Conservation (phyloP, 1,140 invertebrate genomes). For the Bombus impatiens region DNA sequence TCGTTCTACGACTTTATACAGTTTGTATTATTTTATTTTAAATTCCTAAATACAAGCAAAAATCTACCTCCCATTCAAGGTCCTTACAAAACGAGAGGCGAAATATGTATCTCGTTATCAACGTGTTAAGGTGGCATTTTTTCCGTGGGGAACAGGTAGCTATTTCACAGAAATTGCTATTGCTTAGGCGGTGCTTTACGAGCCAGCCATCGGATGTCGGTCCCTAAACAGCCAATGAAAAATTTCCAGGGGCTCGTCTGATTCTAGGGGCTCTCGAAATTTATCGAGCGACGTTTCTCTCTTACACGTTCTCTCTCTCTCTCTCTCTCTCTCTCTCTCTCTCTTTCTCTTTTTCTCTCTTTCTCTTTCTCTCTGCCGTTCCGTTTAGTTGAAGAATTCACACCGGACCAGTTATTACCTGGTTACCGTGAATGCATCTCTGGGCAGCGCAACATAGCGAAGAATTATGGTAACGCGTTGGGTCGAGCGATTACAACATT, state of each 20-base stretch:
- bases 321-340: not conserved
- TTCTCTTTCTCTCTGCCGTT: not conserved
- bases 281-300: slow-evolving; percentile 31
- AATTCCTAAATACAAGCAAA: not conserved
- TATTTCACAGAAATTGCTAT: slow-evolving; percentile 50
- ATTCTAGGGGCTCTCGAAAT: slow-evolving; percentile 6
- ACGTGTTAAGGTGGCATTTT: slow-evolving; percentile 31
- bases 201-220: slow-evolving; percentile 38
- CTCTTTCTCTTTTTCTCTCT: not conserved
- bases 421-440: not conserved
- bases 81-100: not conserved
- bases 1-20: no score
- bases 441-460: not conserved
- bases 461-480: not conserved
- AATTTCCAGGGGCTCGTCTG: slow-evolving; percentile 32
- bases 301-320: not conserved
- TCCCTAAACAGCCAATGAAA: slow-evolving; percentile 58
- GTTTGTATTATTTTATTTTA: not conserved
- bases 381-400: not conserved
- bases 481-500: slow-evolving; percentile 16
- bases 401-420: not conserved
- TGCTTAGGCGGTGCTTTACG: slow-evolving; percentile 56
- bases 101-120: not conserved
- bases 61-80: not conserved
- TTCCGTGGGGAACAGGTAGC: not conserved